Base-by-base conservation (phyloP, 2,797 vertebrate species). In the Taenioides sp. region DNA sequence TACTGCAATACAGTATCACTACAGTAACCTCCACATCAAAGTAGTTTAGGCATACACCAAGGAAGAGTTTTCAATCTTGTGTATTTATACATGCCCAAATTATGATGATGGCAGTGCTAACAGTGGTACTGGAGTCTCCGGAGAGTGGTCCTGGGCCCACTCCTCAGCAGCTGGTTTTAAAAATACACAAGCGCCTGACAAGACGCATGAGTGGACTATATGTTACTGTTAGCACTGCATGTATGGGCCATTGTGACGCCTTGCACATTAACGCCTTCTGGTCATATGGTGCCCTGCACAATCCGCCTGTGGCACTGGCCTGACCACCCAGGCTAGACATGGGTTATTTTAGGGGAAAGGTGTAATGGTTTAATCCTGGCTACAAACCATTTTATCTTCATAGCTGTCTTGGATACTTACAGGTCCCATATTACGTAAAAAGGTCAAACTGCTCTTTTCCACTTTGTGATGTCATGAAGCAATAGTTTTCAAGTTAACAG, bases 121-220 rank as follows among this genome's bases (percentile, higher is more conserved):
- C 47, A 17, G 64, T 12, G 5, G 5, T 28, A 11, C 10, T 31
- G 14, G 25, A 17, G 47, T 28, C 47, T 52, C 49, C 17, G 12
- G 47, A 66, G 64, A 14, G 47, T 31, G 65, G 47, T 20, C 0
- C n/a, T 23, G 40, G 59, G 69, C 75, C 50, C 37, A 63, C 17
- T 4, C 9, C 67, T 80, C 71, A 62, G 27, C 47, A 70, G 61
- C 74, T 66, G 58, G 57, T 80, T 75, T 84, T 86, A 86, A 81
- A 86, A 81, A 88, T 79, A 81, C 75, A 85, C 84, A 87, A 83
- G 81, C 80, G 71, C 67, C 28, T 78, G 84, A 80, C 77, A 86
- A 89, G 86, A 90, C 84, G 79, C 70, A 71, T 79, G 86, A 88
- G 84, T 62, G 57, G 72, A 55, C 65, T 80, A 84, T 84, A 78